Conservation (phyloP, 2,797 vertebrate species). For the Adelosebastes latens region DNA sequence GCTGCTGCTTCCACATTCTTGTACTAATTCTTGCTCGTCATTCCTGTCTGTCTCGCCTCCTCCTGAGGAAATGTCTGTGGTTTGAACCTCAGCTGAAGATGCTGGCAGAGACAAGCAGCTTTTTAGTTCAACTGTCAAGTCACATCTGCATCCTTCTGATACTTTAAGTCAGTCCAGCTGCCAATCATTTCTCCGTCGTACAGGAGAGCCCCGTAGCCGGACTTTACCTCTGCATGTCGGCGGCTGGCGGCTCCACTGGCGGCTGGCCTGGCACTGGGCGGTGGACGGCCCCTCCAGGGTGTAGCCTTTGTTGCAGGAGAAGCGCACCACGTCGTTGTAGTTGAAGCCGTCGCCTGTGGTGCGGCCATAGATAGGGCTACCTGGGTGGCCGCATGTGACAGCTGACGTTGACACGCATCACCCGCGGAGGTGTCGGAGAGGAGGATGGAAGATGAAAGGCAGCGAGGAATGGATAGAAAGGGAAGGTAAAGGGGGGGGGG, state of each 20-base stretch:
- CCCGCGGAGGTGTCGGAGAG: not conserved
- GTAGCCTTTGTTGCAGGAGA: slow-evolving; percentile 95
- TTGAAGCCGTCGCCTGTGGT: slow-evolving; percentile 96
- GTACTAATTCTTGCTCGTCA: not conserved
- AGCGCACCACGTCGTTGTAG: slow-evolving; percentile 95
- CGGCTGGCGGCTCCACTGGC: slow-evolving; percentile 96
- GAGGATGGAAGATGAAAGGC: not conserved
- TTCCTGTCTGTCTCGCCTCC: not conserved
- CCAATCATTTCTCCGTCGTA: slow-evolving; percentile 30
- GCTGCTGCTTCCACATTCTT: not conserved
- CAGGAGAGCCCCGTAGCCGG: slow-evolving; percentile 4
- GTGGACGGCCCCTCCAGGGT: slow-evolving; percentile 94
- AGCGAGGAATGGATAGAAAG: not conserved
- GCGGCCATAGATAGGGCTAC: slow-evolving; percentile 97
- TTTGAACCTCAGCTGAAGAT: slow-evolving; percentile 10
- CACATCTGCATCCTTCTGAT: slow-evolving; percentile 32
- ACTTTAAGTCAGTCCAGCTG: slow-evolving; percentile 22
- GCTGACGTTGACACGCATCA: slow-evolving; percentile 77
- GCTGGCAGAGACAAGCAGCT: slow-evolving; percentile 24
- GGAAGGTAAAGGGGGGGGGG: not conserved
- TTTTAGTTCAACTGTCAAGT: slow-evolving; percentile 42
- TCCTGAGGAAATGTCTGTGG: not conserved
- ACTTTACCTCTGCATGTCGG: slow-evolving; percentile 93
- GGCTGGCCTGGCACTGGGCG: slow-evolving; percentile 94
- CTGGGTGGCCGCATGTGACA: slow-evolving; percentile 97